A percentile compares a stretch with the other conserved stretches of the same genome.
phyloP scores from a whole-genome alignment of 2,797 vertebrate genomes.

The Borostomias antarcticus region DNA sequence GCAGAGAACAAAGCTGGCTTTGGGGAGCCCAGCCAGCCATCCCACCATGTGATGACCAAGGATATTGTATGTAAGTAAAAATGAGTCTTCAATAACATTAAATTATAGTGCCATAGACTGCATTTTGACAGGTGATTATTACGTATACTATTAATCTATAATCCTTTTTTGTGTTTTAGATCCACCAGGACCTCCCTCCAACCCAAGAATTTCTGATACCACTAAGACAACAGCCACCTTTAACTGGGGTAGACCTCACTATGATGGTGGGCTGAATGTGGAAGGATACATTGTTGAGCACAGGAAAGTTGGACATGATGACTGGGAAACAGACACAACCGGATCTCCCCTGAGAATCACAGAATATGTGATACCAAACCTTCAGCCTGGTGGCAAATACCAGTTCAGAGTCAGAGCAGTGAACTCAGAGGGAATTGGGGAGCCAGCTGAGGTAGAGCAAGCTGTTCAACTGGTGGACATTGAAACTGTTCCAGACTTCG shows the following conservation, averaged over 20 bases:
- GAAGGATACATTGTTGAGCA: conserved; percentile 94
- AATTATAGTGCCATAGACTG: not conserved
- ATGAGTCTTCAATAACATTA: not conserved
- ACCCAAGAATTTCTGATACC: conserved; percentile 91
- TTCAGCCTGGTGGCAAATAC: conserved; percentile 92
- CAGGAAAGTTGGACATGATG: conserved; percentile 92
- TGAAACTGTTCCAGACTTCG: conserved; percentile 92
- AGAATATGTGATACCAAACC: conserved; percentile 90
- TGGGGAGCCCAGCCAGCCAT: conserved; percentile 92
- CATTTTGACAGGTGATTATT: not conserved
- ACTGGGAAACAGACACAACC: conserved; percentile 92
- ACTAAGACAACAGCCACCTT: conserved; percentile 95
- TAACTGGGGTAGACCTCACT: conserved; percentile 91
- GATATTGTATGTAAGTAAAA: conserved; percentile 86
- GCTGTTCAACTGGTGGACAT: conserved; percentile 88
- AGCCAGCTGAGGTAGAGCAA: conserved; percentile 88
- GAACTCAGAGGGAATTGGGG: conserved; percentile 91
- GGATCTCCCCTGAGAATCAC: conserved; percentile 86
- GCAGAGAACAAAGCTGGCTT: conserved; percentile 98
- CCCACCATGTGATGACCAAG: conserved; percentile 86
- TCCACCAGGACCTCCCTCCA: conserved; percentile 96
- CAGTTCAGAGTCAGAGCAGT: conserved; percentile 92
- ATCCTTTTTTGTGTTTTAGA: conserved; percentile 73
- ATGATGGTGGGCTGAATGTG: conserved; percentile 96
- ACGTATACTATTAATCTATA: not conserved